Percentiles rank a stretch among this genome's conserved stretches.
phyloP scores from a whole-genome alignment of 2,113 vertebrate genomes.

The Manacus vitellinus region DNA sequence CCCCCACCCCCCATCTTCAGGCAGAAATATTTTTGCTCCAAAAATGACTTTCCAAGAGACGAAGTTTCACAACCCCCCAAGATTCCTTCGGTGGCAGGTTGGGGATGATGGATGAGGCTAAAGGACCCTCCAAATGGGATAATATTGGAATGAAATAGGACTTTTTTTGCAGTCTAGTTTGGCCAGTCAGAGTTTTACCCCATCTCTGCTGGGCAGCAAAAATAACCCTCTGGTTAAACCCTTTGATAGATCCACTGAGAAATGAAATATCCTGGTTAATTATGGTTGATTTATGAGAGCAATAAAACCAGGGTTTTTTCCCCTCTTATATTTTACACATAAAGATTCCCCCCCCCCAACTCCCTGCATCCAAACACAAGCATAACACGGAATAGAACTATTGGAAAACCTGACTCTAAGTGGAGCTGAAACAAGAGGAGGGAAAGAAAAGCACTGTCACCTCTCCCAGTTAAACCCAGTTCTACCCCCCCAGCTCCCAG shows the following conservation, averaged over 20 bases:
- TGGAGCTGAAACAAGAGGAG: accelerated
- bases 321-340: background rate
- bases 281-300: accelerated
- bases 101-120: accelerated
- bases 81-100: accelerated
- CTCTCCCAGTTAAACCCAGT: background rate
- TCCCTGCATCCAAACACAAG: background rate
- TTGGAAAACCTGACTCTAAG: accelerated
- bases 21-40: background rate
- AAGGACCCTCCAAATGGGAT: background rate
- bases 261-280: background rate
- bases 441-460: accelerated
- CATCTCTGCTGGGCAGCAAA: background rate
- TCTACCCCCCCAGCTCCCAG: too few relatives aligned
- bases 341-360: accelerated
- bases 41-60: background rate
- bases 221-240: accelerated
- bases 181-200: background rate
- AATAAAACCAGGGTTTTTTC: background rate
- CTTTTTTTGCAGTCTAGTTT: background rate
- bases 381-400: accelerated
- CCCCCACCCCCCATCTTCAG: background rate
- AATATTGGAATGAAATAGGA: accelerated
- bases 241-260: background rate
- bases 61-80: accelerated